Conservation (phyloP, 2,888 invertebrate genomes). For the Sussaba pulchella region DNA sequence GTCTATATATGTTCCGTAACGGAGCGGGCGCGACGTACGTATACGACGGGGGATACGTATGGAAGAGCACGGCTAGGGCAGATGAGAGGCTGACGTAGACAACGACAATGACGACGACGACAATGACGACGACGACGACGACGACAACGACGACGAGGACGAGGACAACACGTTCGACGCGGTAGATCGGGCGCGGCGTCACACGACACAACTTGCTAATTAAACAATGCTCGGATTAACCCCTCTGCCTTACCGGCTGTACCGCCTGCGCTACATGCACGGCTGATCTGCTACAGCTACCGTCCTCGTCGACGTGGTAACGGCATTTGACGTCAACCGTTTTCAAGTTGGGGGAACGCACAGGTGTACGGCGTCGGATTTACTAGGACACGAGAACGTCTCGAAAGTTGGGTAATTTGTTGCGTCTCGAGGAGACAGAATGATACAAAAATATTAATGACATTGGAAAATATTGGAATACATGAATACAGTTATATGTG, state of each 20-base stretch:
- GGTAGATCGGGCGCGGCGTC: slow-evolving; percentile 46
- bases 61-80: not conserved
- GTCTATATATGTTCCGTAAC: slow-evolving; percentile 2
- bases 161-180: slow-evolving; percentile 42
- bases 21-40: slow-evolving; percentile 1
- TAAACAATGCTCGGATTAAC: slow-evolving; percentile 70
- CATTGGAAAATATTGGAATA: no score
- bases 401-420: not conserved
- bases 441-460: no score
- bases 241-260: slow-evolving; percentile 61
- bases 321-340: slow-evolving; percentile 45
- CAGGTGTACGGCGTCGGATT: not conserved
- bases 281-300: not conserved
- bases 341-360: not conserved
- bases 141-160: slow-evolving; percentile 34
- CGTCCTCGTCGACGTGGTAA: slow-evolving; percentile 19
- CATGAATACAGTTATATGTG: no score
- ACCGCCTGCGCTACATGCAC: not conserved
- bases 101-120: slow-evolving; percentile 33
- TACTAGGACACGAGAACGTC: not conserved
- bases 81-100: not conserved
- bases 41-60: slow-evolving; percentile 2
- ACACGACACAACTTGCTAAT: slow-evolving; percentile 69
- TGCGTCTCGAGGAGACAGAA: no score
- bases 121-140: slow-evolving; percentile 33